Conservation (phyloP, 2,113 vertebrate genomes). For the Engystomops pustulosus region DNA sequence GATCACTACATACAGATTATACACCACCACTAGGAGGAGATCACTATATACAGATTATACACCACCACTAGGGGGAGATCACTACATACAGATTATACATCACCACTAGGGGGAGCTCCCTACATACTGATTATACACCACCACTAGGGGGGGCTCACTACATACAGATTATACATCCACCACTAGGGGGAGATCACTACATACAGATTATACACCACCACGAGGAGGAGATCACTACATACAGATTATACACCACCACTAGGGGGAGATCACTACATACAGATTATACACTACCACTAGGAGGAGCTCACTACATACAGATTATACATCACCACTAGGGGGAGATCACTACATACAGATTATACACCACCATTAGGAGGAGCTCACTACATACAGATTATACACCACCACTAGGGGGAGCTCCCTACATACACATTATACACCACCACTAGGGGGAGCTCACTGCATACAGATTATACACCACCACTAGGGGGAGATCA, state of each 20-base stretch:
- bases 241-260: not conserved
- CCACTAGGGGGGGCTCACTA: not conserved
- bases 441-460: not conserved
- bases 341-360: not conserved
- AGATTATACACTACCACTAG: not conserved
- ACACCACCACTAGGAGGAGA: not conserved
- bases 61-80: not conserved
- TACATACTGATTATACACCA: too few species aligned
- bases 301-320: not conserved
- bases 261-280: not conserved
- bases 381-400: not conserved
- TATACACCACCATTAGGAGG: not conserved
- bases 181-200: not conserved
- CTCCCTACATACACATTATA: not conserved
- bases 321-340: not conserved
- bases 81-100: too few species aligned
- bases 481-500: not conserved
- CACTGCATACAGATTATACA: too few species aligned
- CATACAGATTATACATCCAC: not conserved
- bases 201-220: not conserved
- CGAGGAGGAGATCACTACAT: not conserved
- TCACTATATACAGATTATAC: too few species aligned
- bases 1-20: not conserved
- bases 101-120: slow-evolving; percentile 9
- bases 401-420: not conserved